phyloP scores from a whole-genome alignment of 23 tunicate species.

The Oikopleura albicans region DNA sequence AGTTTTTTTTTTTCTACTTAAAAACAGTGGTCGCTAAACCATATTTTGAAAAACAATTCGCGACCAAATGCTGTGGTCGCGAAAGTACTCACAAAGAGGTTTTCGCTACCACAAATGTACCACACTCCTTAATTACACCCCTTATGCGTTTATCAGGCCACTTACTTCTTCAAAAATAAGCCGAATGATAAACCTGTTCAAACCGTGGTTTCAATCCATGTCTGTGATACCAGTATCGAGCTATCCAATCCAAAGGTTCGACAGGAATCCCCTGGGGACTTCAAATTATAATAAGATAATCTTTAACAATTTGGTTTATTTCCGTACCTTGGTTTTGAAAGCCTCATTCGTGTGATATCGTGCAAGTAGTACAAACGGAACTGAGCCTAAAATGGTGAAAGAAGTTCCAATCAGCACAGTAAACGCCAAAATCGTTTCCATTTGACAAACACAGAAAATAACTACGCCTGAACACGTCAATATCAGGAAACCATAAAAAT shows the following conservation, averaged over 20 bases:
- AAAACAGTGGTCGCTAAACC: too few relatives aligned
- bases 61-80: too few relatives aligned
- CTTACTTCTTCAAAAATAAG: too few relatives aligned
- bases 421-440: constrained; percentile 26
- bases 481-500: constrained; percentile 30
- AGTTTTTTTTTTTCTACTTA: too few relatives aligned
- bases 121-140: too few relatives aligned
- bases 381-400: constrained; percentile 31
- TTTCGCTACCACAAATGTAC: too few relatives aligned
- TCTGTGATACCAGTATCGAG: constrained; percentile 66
- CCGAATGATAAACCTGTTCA: too few relatives aligned
- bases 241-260: constrained; percentile 74
- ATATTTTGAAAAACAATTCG: too few relatives aligned
- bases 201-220: too few relatives aligned
- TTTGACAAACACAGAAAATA: constrained; percentile 33
- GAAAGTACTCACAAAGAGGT: too few relatives aligned
- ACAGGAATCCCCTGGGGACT: constrained; percentile 37
- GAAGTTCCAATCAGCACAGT: constrained; percentile 51
- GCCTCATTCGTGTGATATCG: constrained; percentile 31
- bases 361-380: constrained; percentile 57
- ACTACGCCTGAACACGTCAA: constrained; percentile 24
- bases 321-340: constrained; percentile 22
- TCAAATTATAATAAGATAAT: too few relatives aligned
- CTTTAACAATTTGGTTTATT: not conserved
- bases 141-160: too few relatives aligned